Evolutionary conservation across 92 coral and sea anemone genomes (phyloP).

Genomic region (Porites divaricata): DNA sequence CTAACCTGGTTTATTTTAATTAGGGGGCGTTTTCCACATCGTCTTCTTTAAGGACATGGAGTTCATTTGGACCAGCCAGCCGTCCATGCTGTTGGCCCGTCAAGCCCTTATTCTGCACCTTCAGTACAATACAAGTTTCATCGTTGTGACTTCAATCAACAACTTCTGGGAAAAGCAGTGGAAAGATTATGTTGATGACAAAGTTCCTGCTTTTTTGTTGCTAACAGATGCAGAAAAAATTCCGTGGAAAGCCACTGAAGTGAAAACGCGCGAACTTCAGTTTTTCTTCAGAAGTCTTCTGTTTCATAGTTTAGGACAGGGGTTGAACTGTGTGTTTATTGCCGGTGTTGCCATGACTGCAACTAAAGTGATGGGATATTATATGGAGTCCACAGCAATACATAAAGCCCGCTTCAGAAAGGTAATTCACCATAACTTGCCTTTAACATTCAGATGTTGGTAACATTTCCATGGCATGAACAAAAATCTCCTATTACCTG

Average conservation of each 20-base stretch:
- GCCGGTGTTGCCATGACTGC: constrained; percentile 52
- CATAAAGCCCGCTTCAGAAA: constrained; percentile 15
- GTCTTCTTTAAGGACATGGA: constrained; percentile 61
- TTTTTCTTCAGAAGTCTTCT: constrained; percentile 39
- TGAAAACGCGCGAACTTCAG: neutral
- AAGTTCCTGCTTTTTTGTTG: constrained; percentile 62
- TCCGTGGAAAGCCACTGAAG: neutral
- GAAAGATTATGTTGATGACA: constrained; percentile 27
- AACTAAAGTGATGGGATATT: constrained; percentile 40
- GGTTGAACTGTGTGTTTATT: constrained; percentile 61
- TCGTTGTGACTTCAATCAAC: constrained; percentile 31
- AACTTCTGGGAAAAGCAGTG: constrained; percentile 52
- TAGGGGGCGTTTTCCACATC: constrained; percentile 64
- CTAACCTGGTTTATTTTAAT: neutral
- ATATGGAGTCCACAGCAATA: constrained; percentile 3
- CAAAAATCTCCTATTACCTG: too few species aligned
- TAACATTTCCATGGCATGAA: too few species aligned
- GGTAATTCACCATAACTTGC: constrained; percentile 3
- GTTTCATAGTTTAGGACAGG: constrained; percentile 45
- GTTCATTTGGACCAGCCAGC: constrained; percentile 45
- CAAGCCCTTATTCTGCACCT: constrained; percentile 61
- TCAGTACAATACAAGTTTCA: constrained; percentile 41
- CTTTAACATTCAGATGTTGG: too few species aligned
- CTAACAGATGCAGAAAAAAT: constrained; percentile 60
- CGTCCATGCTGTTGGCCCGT: constrained; percentile 65